Conservation (phyloP, 2,888 invertebrate species). For the Lumbricus terrestris region DNA sequence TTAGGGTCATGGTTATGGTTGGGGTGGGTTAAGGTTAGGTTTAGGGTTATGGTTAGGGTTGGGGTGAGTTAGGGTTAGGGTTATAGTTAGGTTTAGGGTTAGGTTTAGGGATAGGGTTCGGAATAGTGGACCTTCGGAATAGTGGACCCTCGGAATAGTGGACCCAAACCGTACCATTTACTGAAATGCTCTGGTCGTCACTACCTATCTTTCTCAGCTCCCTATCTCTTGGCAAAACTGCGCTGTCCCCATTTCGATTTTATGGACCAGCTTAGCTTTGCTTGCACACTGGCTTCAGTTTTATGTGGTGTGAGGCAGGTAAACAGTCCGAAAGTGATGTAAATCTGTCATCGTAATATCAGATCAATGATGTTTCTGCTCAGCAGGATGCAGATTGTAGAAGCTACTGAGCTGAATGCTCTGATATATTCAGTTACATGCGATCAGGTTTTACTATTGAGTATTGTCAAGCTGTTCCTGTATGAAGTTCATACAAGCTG, state of each 20-base stretch:
- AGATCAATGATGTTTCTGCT: background rate
- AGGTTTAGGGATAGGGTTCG: too few species aligned
- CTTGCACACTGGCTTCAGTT: background rate
- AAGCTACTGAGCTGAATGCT: background rate
- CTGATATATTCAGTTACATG: background rate
- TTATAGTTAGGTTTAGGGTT: too few species aligned
- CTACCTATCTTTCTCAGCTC: background rate
- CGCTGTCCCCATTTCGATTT: background rate
- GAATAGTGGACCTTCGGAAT: too few species aligned
- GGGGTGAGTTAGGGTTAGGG: too few species aligned
- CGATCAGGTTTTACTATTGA: too few species aligned
- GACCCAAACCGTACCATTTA: too few species aligned
- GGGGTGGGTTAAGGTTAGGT: too few species aligned
- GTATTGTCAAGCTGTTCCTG: too few species aligned
- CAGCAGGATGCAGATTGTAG: background rate
- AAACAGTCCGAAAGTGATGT: background rate
- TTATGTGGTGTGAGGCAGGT: background rate
- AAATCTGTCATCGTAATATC: background rate
- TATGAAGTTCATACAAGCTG: background rate
- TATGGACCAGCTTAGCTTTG: background rate
- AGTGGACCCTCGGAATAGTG: too few species aligned
- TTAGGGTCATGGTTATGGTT: too few species aligned
- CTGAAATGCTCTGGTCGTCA: background rate
- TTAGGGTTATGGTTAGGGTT: too few species aligned
- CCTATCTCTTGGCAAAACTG: background rate